Percentiles rank a stretch among this genome's conserved stretches.
phyloP scores from a whole-genome alignment of 2,113 vertebrate genomes.

The Entelurus aequoreus region DNA sequence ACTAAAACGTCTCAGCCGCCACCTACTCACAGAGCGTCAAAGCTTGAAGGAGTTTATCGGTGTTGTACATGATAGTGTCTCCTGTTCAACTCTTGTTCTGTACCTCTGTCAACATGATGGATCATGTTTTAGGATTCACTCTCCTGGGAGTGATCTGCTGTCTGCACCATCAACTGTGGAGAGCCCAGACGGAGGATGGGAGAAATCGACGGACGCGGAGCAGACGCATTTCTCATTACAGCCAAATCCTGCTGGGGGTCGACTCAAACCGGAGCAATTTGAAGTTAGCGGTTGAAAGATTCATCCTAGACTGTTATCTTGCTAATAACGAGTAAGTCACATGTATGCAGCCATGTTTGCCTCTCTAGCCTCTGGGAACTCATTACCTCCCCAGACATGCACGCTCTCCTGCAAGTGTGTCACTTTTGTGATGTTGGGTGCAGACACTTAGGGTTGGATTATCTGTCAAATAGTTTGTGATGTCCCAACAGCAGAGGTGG shows the following conservation, averaged over 20 bases:
- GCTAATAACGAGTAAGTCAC: too few species aligned
- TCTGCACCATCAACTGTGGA: conserved; percentile 52
- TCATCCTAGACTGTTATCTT: conserved; percentile 37
- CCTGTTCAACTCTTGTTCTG: conserved; percentile 56
- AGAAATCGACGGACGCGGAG: conserved; percentile 52
- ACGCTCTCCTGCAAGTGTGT: too few species aligned
- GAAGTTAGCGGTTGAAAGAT: conserved; percentile 55
- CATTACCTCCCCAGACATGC: too few species aligned
- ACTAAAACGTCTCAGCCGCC: background rate
- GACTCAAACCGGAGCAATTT: conserved; percentile 47
- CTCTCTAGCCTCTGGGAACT: too few species aligned
- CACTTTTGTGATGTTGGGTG: too few species aligned
- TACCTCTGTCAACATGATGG: conserved; percentile 59
- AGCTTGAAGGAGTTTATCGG: conserved; percentile 51
- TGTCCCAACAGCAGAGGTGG: too few species aligned
- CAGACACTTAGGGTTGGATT: too few species aligned
- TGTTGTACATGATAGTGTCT: conserved; percentile 57
- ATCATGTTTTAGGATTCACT: conserved; percentile 56
- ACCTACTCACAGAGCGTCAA: conserved; percentile 26
- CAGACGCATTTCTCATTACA: conserved; percentile 56
- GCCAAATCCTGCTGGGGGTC: conserved; percentile 57
- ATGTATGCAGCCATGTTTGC: too few species aligned
- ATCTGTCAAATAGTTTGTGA: too few species aligned
- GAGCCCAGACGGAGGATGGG: conserved; percentile 39
- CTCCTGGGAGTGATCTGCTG: conserved; percentile 63